Base-by-base conservation (phyloP, 2,113 vertebrate genomes). In the Melanotaenia duboulayi region DNA sequence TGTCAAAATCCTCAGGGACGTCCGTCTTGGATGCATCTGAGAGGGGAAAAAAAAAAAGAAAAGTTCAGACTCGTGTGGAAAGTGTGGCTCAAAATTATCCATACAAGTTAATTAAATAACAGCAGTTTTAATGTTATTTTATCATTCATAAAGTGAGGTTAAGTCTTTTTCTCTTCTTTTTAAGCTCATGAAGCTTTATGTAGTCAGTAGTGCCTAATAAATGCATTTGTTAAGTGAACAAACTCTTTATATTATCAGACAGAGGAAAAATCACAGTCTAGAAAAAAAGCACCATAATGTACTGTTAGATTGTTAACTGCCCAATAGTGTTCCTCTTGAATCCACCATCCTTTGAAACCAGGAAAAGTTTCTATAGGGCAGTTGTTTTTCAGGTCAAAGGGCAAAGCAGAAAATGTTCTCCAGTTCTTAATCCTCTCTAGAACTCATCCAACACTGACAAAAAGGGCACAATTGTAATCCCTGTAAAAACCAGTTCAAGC, bases 11-110 rank as follows among this genome's bases (percentile, higher is more conserved):
- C 68, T 99, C 98, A 0, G 91, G 95, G 78, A 91, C 78, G 51
- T 97, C 94, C 79, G 96, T 96, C 95, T 99, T 99, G 71, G 97
- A 95, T 22, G 88, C 95, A 86, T 97, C 97, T 99, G 92, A 20
- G 74, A 66, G 51, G 78, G 28, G n/a, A n/a, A 65, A 83, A 88
- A 76, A 65, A 73, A 56, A 71, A 17, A 11, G n/a, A 17, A 7
- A 54, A 49, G 60, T 11, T 57, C 52, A 49, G 4, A 14, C 46
- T 19, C 1, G n/a, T 32, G n/a, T 17, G 24, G 10, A 46, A 50
- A 65, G 12, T 9, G 10, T 37, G n/a, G 50, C 11, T 28, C n/a
- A 49, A 19, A 19, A 28, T 16, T 11, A 11, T 2, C 13, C 16
- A 23, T 37, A 12, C 39, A 48, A 23, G 14, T 37, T 0, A 17